These are phyloP conservation scores for Trachelus tabidus DNA, from an alignment of 2,888 invertebrate species.

Conservation along the genomic window DNA sequence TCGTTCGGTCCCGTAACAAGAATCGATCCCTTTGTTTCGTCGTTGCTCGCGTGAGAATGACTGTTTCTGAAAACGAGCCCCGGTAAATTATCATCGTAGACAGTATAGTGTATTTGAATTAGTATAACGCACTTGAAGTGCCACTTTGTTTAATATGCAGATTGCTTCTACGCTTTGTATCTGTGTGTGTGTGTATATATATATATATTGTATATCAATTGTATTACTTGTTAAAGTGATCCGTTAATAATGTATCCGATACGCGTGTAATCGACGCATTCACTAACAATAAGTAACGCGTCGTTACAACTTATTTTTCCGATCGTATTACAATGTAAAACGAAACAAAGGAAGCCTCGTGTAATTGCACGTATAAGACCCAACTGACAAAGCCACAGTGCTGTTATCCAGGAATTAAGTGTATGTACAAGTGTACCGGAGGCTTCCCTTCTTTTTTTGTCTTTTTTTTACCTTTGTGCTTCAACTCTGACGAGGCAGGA, in stretches of 20 bases:
- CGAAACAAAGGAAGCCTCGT: neutral
- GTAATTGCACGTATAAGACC: neutral
- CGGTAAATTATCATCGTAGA: neutral
- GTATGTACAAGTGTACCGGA: neutral
- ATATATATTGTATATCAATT: neutral
- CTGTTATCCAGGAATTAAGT: neutral
- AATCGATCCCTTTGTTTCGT: neutral
- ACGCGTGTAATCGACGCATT: neutral
- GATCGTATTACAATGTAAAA: neutral
- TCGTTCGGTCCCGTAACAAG: neutral
- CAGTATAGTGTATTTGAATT: neutral
- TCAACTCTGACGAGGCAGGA: neutral
- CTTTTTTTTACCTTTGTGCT: neutral
- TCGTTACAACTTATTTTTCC: neutral
- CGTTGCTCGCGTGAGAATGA: neutral
- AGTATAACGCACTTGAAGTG: neutral
- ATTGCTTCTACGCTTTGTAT: neutral
- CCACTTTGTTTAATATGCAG: neutral
- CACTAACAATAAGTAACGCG: neutral
- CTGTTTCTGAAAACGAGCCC: neutral
- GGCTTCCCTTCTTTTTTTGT: neutral
- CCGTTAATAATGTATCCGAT: neutral
- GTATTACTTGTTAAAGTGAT: neutral
- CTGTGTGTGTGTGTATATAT: too few relatives aligned
- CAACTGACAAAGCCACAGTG: neutral